phyloP scores from a whole-genome alignment of 2,113 vertebrate species.

The Clarias magur region DNA sequence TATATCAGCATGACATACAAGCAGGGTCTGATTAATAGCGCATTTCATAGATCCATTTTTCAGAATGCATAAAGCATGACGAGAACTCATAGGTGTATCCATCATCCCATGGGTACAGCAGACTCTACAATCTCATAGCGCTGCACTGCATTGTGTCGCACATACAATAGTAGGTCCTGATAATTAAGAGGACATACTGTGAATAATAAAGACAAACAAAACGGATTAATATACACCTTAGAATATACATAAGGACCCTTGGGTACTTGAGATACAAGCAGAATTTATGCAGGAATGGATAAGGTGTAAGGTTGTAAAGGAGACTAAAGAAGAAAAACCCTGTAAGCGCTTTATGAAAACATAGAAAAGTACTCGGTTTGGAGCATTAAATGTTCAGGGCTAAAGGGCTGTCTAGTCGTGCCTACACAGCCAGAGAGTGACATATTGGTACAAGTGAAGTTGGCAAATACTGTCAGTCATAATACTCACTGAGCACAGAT shows the following conservation, averaged over 20 bases:
- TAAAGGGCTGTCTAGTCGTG: neutral
- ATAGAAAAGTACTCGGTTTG: conserved; percentile 26
- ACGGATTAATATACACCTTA: neutral
- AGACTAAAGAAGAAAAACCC: neutral
- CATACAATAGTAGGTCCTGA: neutral
- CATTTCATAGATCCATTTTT: conserved; percentile 55
- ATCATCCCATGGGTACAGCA: conserved; percentile 46
- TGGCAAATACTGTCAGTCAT: neutral
- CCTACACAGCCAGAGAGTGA: neutral
- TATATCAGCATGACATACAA: conserved; percentile 38
- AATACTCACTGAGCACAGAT: neutral
- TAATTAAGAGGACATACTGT: conserved; percentile 8
- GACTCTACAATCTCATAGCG: conserved; percentile 26
- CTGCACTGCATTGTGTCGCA: conserved; percentile 18
- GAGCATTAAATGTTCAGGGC: neutral
- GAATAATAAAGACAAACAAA: neutral
- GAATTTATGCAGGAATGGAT: conserved; percentile 12
- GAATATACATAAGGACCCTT: neutral
- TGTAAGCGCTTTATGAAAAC: conserved; percentile 3
- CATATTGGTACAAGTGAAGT: neutral
- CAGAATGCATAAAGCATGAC: conserved; percentile 51
- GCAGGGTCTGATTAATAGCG: conserved; percentile 51
- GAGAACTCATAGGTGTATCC: conserved; percentile 45
- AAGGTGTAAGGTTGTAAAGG: conserved; percentile 6
- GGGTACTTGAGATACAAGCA: neutral